Percentiles rank a stretch among this genome's conserved stretches.
Conservation (phyloP, 2,113 vertebrate genomes). For the Muscicapa adusta region DNA sequence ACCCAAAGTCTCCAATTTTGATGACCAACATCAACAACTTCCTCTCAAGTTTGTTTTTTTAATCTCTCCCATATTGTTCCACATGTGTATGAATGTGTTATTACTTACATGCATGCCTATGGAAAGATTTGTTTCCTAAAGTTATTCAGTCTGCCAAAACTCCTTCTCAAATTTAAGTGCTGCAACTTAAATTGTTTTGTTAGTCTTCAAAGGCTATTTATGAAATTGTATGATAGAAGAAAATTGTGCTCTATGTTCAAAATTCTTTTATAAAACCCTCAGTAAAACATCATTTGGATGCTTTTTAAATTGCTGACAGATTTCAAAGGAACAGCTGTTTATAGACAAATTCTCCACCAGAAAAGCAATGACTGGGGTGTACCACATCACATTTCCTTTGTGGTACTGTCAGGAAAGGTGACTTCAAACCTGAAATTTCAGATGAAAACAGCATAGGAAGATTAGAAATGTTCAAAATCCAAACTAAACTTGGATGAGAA, state of each 20-base stretch:
- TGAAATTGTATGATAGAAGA: background rate
- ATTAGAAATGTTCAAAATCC: background rate
- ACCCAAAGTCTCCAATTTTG: background rate
- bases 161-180: conserved; percentile 16
- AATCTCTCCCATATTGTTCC: background rate
- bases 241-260: background rate
- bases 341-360: background rate
- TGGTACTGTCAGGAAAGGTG: background rate
- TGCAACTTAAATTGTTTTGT: conserved; percentile 28
- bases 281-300: background rate
- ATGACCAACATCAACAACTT: background rate
- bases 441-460: background rate
- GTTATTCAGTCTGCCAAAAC: conserved; percentile 21
- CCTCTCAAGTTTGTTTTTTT: background rate
- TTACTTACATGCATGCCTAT: background rate
- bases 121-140: conserved; percentile 22
- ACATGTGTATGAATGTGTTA: background rate
- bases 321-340: background rate
- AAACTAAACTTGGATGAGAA: background rate
- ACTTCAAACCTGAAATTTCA: background rate
- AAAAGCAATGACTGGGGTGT: background rate
- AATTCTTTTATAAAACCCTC: conserved; percentile 11
- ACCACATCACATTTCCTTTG: background rate
- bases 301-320: background rate
- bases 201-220: conserved; percentile 55